Evolutionary conservation across 1,140 invertebrate species (phyloP), one percentile per base, ranked within the genome.

Genomic region (Pectinophora gossypiella): DNA sequence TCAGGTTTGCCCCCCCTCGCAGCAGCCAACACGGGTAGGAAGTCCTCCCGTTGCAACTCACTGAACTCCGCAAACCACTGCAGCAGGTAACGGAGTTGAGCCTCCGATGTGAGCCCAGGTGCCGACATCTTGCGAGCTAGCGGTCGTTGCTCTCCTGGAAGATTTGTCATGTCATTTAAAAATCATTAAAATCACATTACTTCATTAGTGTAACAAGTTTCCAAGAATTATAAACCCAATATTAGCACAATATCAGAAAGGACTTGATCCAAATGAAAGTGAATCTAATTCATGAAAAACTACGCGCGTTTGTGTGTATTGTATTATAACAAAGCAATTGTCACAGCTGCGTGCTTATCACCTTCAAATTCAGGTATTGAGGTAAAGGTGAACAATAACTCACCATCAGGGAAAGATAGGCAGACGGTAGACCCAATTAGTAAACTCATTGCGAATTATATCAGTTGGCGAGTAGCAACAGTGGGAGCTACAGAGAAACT

Each of bases 11-110:
- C 76, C 21, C 88, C 88, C 46, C 90, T 89, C 21, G 90, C 81
- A 3, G 86, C 84, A 27, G 94, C 87, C 12, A 97, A 82, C 48
- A 96, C 90, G 16, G 92, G 91, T 22, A 97, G 68, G 78, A 97
- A 97, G 76, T 97, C 95, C 54, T 91, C 91, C 48, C 94, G 89
- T 78, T 97, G 95, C 83, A 96, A 90, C 64, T 95, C 93, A 72
- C 95, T 96, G 91, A 95, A 97, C 75, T 96, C 94, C 67, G 91
- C 89, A 79, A 97, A 97, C 96, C 96, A 97, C 73, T 95, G 92
- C 22, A 94, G 78, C 48, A 96, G 83, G 74, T 96, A 96, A 44
- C 93, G 89, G 47, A 96, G 80, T 79, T 96, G 94, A 5, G 92
- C 92, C 69, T 94, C 92, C 45, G 89, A 90, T 0, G 91, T 90